Evolutionary conservation across 2,888 invertebrate species (phyloP), one percentile per base, ranked within the genome.

Genomic region (Dicyrtomina minuta): DNA sequence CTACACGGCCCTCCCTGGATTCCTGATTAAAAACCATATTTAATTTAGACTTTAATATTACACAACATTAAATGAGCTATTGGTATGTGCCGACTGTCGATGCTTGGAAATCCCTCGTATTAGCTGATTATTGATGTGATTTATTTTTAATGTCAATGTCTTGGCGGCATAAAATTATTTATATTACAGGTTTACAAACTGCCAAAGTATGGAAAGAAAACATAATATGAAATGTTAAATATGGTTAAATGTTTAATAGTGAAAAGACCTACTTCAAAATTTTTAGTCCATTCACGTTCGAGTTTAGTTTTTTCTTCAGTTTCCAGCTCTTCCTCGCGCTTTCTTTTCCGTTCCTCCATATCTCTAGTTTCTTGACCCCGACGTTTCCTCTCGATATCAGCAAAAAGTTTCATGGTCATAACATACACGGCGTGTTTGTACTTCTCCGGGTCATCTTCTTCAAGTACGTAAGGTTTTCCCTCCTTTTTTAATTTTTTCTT

Each of bases 251-350:
- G 39, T 33, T 59, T 39, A 27, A 39, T 12, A 41, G 3, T 33
- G 20, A 20, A 33, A 58, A 49, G n/a, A 61, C 78, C 79, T 81
- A 91, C 92, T 86, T 99, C 99, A 84, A 96, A 99, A 84, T 98
- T 99, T 81, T 96, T 95, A 76, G 96, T 93, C 95, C 96, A 99
- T 82, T 98, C 97, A 79, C 93, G 92, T 80, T 97, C 94, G 59
- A 91, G 84, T 71, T 93, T 91, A 71, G 89, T 87, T 79, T 91
- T 90, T 79, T 96, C 96, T 80, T 95, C 96, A 67, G 92, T 93
- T 71, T 93, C 93, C 64, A 94, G 89, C 85, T 96, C 96, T 20
- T 91, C 89, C 82, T 97, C 96, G 10, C 96, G 86, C 83, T 96
- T 95, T 56, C 97, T 84, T 82, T 96, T 96, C 66, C 96, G 87